Evolutionary conservation across 2,888 invertebrate genomes (phyloP), one percentile per base, ranked within the genome.

Genomic region (Notodonta dromedarius): DNA sequence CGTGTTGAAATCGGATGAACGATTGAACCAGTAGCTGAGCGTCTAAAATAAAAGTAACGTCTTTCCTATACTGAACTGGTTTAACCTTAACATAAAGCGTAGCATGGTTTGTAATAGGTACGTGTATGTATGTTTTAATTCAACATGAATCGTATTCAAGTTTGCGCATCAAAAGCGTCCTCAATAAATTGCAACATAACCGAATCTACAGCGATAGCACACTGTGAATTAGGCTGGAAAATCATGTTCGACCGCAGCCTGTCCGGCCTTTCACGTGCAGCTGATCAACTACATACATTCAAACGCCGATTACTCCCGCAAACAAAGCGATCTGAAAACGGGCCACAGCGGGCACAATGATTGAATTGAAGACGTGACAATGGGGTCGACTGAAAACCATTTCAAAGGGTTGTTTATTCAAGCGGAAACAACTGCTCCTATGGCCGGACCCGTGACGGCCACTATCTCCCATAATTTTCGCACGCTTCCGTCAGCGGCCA

Each of bases 151-250:
- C 55, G 61, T 77, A 79, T 83, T 80, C 72, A 72, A 74, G 79
- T 82, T 80, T 72, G 77, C 80, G 75, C 79, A 80, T 81, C 76
- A 76, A 80, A 78, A 71, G 69, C 68, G 70, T 76, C 80, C 73
- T 85, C 83, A 85, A 85, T 80, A 77, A 80, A 82, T 87, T 85
- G 81, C 86, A 79, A 79, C 82, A 79, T 73, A 78, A 65, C 66
- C 68, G 65, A 63, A 61, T 66, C 58, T 62, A 71, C 75, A 73
- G 74, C 72, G 79, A 82, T 79, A 76, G 77, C 77, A 76, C 82
- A 76, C 73, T 81, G 86, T 79, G 85, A 89, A 90, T 84, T 86
- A 84, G 90, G 87, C 78, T 82, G 90, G 87, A 90, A 90, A 90
- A 86, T 85, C 76, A 78, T 78, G 81, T 78, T 78, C 80, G 80